These are phyloP conservation scores for Brachionus paranguensis DNA, from an alignment of 1,140 invertebrate species.

Conservation along the genomic window DNA sequence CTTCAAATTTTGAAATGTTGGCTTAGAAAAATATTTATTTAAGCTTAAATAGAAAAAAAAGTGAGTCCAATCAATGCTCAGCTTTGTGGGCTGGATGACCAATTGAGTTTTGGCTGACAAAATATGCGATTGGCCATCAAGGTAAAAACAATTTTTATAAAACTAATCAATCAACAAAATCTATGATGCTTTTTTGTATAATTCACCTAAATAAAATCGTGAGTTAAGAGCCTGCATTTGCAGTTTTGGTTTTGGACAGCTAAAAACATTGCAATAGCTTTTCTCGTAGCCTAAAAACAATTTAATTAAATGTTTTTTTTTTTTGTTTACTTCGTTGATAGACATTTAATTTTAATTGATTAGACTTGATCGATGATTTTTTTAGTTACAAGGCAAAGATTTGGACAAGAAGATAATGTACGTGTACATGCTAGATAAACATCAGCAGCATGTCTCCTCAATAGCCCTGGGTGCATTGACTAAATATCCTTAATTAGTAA, in stretches of 20 bases:
- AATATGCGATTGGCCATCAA: background rate
- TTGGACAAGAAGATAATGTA: background rate
- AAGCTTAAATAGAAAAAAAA: slow-evolving; percentile 7
- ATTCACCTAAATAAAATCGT: background rate
- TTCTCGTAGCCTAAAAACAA: slow-evolving; percentile 13
- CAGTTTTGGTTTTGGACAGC: slow-evolving; percentile 18
- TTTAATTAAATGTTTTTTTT: slow-evolving; percentile 38
- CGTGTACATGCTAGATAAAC: background rate
- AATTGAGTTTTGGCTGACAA: background rate
- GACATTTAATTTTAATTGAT: slow-evolving; percentile 30
- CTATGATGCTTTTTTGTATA: slow-evolving; percentile 31
- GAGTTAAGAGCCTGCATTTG: background rate
- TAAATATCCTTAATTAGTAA: slow-evolving; percentile 2
- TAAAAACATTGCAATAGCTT: background rate
- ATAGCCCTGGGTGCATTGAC: background rate
- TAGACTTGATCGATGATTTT: slow-evolving; percentile 24
- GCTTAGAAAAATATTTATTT: slow-evolving; percentile 33
- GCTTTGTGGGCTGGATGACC: background rate
- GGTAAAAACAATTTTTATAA: background rate
- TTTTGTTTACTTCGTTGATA: background rate
- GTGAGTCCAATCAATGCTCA: background rate
- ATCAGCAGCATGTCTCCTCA: background rate
- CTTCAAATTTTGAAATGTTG: slow-evolving; percentile 1
- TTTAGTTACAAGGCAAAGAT: slow-evolving; percentile 24
- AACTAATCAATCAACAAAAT: slow-evolving; percentile 31